Evolutionary conservation across 2,888 invertebrate species (phyloP).

Genomic region (Candidula unifasciata): DNA sequence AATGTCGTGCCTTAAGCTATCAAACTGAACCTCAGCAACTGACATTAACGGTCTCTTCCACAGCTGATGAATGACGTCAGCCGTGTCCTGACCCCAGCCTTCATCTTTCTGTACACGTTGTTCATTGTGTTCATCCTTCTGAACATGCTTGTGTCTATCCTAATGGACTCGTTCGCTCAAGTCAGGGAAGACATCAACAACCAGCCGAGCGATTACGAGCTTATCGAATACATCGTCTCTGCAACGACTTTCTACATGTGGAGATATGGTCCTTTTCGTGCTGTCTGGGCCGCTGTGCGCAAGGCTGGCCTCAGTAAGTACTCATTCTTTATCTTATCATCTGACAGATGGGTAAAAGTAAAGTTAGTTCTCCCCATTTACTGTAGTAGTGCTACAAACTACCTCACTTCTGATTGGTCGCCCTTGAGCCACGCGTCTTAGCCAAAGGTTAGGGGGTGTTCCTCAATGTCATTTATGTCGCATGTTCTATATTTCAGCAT

Average conservation of each 20-base stretch:
- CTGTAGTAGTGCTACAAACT: too few species aligned
- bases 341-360: background rate
- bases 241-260: slow-evolving; percentile 68
- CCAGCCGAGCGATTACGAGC: slow-evolving; percentile 75
- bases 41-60: background rate
- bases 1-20: too few species aligned
- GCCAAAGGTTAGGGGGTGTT: too few species aligned
- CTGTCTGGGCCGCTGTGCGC: background rate
- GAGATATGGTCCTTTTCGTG: slow-evolving; percentile 43
- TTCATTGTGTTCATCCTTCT: slow-evolving; percentile 73
- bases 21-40: background rate
- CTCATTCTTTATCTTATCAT: too few species aligned
- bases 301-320: slow-evolving; percentile 23
- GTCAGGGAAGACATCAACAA: slow-evolving; percentile 68
- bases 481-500: too few species aligned
- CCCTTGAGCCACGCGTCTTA: too few species aligned
- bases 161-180: slow-evolving; percentile 73
- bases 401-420: too few species aligned
- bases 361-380: too few species aligned
- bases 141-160: slow-evolving; percentile 76
- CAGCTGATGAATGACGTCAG: slow-evolving; percentile 47
- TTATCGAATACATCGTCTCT: slow-evolving; percentile 72
- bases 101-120: slow-evolving; percentile 71
- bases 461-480: too few species aligned
- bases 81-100: slow-evolving; percentile 68